Conservation (phyloP, 2,888 invertebrate genomes). For the Stictocephala bisonia region DNA sequence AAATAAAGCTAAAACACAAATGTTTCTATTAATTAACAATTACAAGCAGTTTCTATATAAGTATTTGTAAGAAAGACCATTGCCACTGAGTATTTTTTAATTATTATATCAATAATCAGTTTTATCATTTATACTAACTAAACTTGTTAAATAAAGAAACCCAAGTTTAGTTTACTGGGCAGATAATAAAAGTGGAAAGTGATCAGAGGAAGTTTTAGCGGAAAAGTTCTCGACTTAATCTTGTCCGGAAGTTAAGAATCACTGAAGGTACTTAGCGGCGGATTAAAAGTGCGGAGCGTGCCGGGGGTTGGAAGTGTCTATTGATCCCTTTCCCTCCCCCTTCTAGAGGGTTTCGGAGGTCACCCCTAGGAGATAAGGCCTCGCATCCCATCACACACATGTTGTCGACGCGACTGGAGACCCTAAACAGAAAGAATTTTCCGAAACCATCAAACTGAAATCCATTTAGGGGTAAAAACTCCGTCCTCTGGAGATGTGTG, state of each 20-base stretch:
- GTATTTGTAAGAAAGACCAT: no score
- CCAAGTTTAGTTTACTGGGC: neutral
- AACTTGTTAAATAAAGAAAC: neutral
- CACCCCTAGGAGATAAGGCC: no score
- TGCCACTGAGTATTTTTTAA: no score
- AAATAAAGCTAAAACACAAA: no score
- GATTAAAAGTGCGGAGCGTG: slow-evolving; percentile 32
- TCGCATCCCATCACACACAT: slow-evolving; percentile 2
- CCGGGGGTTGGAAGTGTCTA: no score
- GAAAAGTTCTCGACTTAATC: slow-evolving; percentile 37
- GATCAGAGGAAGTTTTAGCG: slow-evolving; percentile 24
- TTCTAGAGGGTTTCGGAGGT: neutral
- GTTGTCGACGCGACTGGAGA: neutral
- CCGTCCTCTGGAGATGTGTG: slow-evolving; percentile 26
- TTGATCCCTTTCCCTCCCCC: neutral
- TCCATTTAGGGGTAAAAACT: slow-evolving; percentile 49
- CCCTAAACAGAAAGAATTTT: slow-evolving; percentile 43
- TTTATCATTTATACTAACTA: no score
- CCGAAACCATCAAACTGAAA: slow-evolving; percentile 54
- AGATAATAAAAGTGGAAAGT: slow-evolving; percentile 26
- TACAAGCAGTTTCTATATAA: no score
- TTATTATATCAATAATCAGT: no score
- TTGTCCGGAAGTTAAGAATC: slow-evolving; percentile 28
- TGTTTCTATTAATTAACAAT: no score
- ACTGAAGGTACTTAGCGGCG: slow-evolving; percentile 37